Base-by-base conservation (phyloP, 2,113 vertebrate species). In the Eulemur macaco region DNA sequence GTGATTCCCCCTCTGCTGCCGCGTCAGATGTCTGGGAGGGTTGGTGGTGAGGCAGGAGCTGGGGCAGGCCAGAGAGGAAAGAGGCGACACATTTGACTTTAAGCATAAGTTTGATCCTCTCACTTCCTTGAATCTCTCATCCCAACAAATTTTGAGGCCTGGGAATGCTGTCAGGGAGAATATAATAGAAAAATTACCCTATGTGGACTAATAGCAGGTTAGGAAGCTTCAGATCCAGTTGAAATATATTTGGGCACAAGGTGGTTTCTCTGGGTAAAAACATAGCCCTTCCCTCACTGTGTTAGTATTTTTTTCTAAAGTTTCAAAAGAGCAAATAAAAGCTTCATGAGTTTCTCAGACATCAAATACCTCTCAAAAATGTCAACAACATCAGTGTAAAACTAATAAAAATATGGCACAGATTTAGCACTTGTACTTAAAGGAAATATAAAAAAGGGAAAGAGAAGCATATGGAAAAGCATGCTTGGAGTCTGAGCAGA, bases 331-430 rank as follows among this genome's bases (percentile, higher is more conserved):
- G 58, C 54, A 82, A 96, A 82, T 77, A 78, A 96, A 97, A 96
- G 39, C 39, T 69, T 94, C 84, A 71, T 52, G n/a, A 92, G 54
- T 96, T 96, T 96, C 88, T 97, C 86, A 97, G 95, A 96, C 85
- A 94, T 96, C 94, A 97, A 94, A 97, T 78, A 94, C 60, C 68
- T 97, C 96, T 97, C 52, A 96, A 92, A 98, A 97, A 97, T 97
- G 94, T 96, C 96, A 98, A 96, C 95, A 97, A 85, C 77, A 93
- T 97, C 66, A 74, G 21, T 74, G 56, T 95, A 89, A 96, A 97
- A 89, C 94, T 95, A 97, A 96, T 94, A 96, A 96, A 97, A 97
- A 97, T 78, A 93, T 94, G 76, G 96, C 85, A 92, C 87, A 90
- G 81, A 97, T 97, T 97, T 96, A 97, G 47, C 92, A 95, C 92